These are phyloP conservation scores for Enteromius argenteus DNA, from an alignment of 2,797 vertebrate species.

Conservation along the genomic window DNA sequence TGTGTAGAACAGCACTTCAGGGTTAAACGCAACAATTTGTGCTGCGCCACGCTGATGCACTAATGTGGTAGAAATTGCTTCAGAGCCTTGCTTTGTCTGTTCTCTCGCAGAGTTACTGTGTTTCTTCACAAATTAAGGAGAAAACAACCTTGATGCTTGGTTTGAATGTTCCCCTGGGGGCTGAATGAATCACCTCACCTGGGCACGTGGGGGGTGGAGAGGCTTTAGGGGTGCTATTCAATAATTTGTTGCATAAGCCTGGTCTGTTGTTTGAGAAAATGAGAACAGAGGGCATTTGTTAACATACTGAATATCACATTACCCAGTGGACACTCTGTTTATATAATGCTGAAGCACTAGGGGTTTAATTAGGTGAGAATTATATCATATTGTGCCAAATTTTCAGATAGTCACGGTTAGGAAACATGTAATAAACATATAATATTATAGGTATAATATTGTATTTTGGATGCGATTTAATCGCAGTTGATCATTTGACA, in stretches of 20 bases:
- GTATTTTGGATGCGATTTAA: too few species aligned
- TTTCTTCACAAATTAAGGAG: slow-evolving; percentile 31
- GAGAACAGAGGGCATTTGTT: slow-evolving; percentile 2
- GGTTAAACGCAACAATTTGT: slow-evolving; percentile 23
- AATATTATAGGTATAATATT: background rate
- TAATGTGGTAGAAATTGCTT: slow-evolving; percentile 30
- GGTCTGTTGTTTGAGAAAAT: background rate
- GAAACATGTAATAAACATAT: background rate
- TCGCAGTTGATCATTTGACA: too few species aligned
- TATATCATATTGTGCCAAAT: background rate
- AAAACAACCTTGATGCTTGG: slow-evolving; percentile 19
- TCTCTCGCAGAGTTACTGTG: background rate
- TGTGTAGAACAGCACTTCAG: slow-evolving; percentile 29
- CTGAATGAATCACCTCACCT: background rate
- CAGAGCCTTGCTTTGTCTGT: background rate
- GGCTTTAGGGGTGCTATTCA: background rate
- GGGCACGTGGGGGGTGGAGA: background rate
- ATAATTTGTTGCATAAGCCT: background rate
- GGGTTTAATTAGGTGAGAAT: background rate
- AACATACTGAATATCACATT: slow-evolving; percentile 2
- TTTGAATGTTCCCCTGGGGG: slow-evolving; percentile 25
- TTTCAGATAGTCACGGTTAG: background rate
- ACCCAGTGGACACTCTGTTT: background rate
- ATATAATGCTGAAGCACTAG: background rate
- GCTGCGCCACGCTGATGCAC: slow-evolving; percentile 9